A percentile compares a stretch with the other conserved stretches of the same genome.
Evolutionary conservation across 1,140 invertebrate species (phyloP).

Genomic region (Leptinotarsa lineolata): DNA sequence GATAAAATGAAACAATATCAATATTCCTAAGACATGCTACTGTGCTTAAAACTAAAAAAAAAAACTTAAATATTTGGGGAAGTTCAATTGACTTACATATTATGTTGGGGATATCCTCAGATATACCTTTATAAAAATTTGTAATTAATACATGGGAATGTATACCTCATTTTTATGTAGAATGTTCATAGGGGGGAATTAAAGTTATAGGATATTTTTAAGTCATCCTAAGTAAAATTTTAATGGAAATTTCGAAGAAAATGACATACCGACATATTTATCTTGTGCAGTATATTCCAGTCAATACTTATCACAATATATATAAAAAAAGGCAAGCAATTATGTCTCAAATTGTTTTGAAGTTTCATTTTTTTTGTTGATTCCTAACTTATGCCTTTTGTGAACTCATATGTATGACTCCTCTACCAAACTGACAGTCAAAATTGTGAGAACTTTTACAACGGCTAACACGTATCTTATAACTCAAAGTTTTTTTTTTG

Average conservation of each 20-base stretch:
- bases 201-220: not conserved
- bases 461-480: too few relatives aligned
- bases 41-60: slow-evolving; percentile 49
- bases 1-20: slow-evolving; percentile 38
- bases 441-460: too few relatives aligned
- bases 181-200: not conserved
- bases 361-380: not conserved
- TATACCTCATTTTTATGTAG: not conserved
- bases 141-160: slow-evolving; percentile 3
- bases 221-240: not conserved
- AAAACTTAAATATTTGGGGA: slow-evolving; percentile 31
- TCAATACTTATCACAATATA: not conserved
- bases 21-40: slow-evolving; percentile 45
- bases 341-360: not conserved
- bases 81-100: slow-evolving; percentile 51
- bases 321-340: not conserved
- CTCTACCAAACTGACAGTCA: too few relatives aligned
- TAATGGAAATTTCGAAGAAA: not conserved
- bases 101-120: slow-evolving; percentile 52
- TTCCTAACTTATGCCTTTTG: too few relatives aligned
- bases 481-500: too few relatives aligned
- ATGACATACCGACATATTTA: not conserved
- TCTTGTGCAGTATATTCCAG: not conserved
- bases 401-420: too few relatives aligned
- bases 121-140: slow-evolving; percentile 42